These are phyloP conservation scores for Plecotus auritus DNA, from an alignment of 2,113 vertebrate genomes.

Conservation along the genomic window DNA sequence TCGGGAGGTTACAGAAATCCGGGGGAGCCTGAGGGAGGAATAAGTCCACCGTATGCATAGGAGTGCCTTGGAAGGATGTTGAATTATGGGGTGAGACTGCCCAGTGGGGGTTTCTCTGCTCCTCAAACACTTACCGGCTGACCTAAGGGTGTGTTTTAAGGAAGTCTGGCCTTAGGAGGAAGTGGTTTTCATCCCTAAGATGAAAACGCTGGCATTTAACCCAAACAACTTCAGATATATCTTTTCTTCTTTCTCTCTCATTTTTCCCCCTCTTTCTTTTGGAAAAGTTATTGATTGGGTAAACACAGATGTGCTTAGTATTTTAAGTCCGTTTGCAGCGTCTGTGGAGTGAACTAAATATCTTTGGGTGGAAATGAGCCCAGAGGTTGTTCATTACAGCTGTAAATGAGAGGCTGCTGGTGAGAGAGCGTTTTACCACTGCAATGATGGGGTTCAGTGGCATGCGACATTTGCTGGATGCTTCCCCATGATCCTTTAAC, in stretches of 20 bases:
- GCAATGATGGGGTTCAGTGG: rapidly evolving
- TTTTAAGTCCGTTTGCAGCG: background rate
- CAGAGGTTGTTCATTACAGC: background rate
- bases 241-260: background rate
- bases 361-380: background rate
- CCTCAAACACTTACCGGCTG: background rate
- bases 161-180: background rate
- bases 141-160: background rate
- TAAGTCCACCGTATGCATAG: too few relatives aligned
- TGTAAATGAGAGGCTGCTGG: background rate
- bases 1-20: background rate
- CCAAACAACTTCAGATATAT: background rate
- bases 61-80: background rate
- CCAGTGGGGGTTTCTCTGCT: background rate
- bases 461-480: background rate
- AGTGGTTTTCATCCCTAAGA: background rate
- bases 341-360: background rate
- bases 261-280: background rate
- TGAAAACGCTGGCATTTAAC: background rate
- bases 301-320: slow-evolving; percentile 20
- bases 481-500: background rate
- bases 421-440: background rate
- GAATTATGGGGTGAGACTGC: background rate
- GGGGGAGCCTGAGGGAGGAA: background rate
- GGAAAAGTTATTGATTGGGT: background rate